Evolutionary conservation across 2,113 vertebrate species (phyloP).

Genomic region (Bagarius yarrelli): DNA sequence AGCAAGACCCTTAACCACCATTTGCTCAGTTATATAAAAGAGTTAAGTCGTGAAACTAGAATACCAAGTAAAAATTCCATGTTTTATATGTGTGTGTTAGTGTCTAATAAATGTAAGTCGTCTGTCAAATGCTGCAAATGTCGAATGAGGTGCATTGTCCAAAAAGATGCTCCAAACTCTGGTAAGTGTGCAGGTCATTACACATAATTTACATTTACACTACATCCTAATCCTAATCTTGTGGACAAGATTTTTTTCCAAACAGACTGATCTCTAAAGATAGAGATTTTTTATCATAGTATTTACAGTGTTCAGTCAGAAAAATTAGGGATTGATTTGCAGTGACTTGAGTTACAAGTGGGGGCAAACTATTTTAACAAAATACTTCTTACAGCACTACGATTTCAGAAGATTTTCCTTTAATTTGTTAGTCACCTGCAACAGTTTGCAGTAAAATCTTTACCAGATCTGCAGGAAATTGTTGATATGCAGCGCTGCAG

Average conservation of each 20-base stretch:
- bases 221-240: neutral
- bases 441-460: slow-evolving; percentile 16
- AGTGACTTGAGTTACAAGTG: neutral
- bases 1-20: no score
- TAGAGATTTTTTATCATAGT: neutral
- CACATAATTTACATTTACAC: neutral
- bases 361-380: neutral
- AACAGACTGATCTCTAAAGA: no score
- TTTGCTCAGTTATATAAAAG: no score
- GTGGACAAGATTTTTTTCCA: no score
- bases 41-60: no score
- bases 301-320: neutral
- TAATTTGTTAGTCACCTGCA: neutral
- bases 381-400: neutral
- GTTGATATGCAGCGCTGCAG: slow-evolving; percentile 55
- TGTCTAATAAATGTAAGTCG: no score
- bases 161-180: neutral
- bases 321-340: neutral
- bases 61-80: no score
- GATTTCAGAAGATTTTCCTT: no score
- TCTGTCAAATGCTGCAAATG: no score
- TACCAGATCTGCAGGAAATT: slow-evolving; percentile 61
- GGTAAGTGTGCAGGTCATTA: neutral
- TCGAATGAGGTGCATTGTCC: neutral
- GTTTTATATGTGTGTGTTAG: no score